Evolutionary conservation across 2,797 vertebrate genomes (phyloP), one percentile per base, ranked within the genome.

Genomic region (Eulemur rubriventer): DNA sequence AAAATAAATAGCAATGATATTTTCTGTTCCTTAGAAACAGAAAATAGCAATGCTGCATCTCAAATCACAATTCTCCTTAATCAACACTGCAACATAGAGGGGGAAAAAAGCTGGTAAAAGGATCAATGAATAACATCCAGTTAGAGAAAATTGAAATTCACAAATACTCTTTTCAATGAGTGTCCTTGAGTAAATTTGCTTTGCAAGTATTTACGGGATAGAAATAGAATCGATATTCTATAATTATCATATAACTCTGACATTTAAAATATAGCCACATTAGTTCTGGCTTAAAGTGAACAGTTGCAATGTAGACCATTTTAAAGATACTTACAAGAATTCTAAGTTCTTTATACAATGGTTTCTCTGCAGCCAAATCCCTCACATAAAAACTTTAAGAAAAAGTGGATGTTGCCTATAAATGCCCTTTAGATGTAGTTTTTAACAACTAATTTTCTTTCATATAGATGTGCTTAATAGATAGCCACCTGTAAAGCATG

Each of bases 61-160:
- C 70, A 95, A 78, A 76, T 89, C 59, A 94, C 63, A 92, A n/a
- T 90, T 95, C 38, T 67, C 84, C 95, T 92, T 96, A 90, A 96
- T 94, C 70, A 94, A 72, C 87, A 73, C 59, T 76, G 52, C 48
- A 93, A 67, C n/a, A 69, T 79, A 20, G 26, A 4, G 30, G 0
- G 2, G 43, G 12, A n/a, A 17, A 38, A 50, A 70, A 26, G 13
- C 26, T 84, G 48, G 28, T 46, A 12, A 86, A 84, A 94, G 76
- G 48, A 95, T 92, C 55, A 95, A 48, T 96, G 79, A 83, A 95
- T 82, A 88, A 63, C n/a, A 90, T 88, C 87, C 63, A 84, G 52
- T 92, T 92, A 84, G 33, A 89, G 73, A 92, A 95, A 93, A 89
- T 24, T 88, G 72, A 82, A 92, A 89, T 95, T 46, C 48, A 87